Conservation (phyloP, 2,888 invertebrate species). For the Gymnocheta viridis region DNA sequence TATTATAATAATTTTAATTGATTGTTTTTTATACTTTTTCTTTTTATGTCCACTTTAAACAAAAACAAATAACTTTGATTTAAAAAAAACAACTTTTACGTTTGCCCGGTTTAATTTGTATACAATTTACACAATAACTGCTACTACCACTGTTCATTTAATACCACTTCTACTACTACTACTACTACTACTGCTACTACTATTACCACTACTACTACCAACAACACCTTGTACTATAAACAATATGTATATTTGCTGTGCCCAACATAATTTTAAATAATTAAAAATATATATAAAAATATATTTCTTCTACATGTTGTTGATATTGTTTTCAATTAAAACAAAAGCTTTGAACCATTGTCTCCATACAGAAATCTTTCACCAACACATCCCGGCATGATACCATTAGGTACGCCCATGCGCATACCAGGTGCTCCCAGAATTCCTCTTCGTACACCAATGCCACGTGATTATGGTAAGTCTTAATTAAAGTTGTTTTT, state of each 20-base stretch:
- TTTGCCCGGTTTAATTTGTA: constrained; percentile 55
- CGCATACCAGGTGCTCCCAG: constrained; percentile 83
- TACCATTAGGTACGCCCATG: constrained; percentile 86
- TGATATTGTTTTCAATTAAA: constrained; percentile 49
- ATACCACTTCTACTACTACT: constrained; percentile 37
- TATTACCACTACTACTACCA: constrained; percentile 48
- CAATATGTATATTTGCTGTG: constrained; percentile 48
- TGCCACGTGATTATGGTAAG: constrained; percentile 96
- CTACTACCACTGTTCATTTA: constrained; percentile 53
- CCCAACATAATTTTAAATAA: constrained; percentile 49
- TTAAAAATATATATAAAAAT: constrained; percentile 4
- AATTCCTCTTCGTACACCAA: constrained; percentile 84
- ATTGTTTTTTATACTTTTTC: constrained; percentile 65
- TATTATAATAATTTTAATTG: constrained; percentile 50
- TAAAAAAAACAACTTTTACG: constrained; percentile 52
- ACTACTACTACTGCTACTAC: constrained; percentile 34
- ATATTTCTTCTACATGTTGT: constrained; percentile 42
- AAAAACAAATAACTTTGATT: constrained; percentile 47
- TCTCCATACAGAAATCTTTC: constrained; percentile 83
- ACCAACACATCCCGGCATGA: constrained; percentile 89
- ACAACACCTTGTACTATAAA: constrained; percentile 44
- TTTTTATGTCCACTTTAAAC: constrained; percentile 63
- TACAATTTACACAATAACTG: constrained; percentile 57
- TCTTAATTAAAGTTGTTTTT: constrained; percentile 75
- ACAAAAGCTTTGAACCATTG: constrained; percentile 80